These are phyloP conservation scores for Cliona cf. orientalis DNA, from an alignment of 37 sponge, comb jelly and placozoan genomes.

Conservation along the genomic window DNA sequence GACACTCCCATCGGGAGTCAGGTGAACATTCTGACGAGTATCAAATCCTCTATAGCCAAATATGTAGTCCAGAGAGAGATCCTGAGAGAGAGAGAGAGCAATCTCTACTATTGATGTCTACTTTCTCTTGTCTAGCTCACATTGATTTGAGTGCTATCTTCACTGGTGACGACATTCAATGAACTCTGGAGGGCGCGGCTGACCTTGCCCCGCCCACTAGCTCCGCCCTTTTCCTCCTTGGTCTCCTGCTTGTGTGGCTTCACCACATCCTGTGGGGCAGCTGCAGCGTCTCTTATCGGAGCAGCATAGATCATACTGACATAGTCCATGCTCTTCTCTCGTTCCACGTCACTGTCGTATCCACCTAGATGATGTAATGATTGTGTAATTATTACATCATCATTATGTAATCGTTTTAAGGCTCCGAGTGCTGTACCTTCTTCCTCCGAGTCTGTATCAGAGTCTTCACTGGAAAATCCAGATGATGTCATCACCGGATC, in stretches of 20 bases:
- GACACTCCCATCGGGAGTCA: slow-evolving; percentile 67
- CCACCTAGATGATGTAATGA: slow-evolving; percentile 75
- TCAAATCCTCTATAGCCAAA: slow-evolving; percentile 99
- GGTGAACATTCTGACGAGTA: slow-evolving; percentile 89
- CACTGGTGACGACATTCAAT: slow-evolving; percentile 34
- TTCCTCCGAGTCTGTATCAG: slow-evolving; percentile 90
- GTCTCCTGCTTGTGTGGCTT: slow-evolving; percentile 52
- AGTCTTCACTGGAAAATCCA: slow-evolving; percentile 67
- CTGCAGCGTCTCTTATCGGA: slow-evolving; percentile 71
- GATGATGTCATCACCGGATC: background rate
- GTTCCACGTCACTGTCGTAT: slow-evolving; percentile 96
- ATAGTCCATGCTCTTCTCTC: slow-evolving; percentile 93
- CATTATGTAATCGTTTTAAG: background rate
- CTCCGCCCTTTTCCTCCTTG: background rate
- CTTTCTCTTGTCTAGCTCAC: slow-evolving; percentile 29
- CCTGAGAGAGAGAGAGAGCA: slow-evolving; percentile 39
- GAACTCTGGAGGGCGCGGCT: slow-evolving; percentile 29
- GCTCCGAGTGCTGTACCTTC: slow-evolving; percentile 47
- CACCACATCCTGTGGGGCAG: slow-evolving; percentile 1
- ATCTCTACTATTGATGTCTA: background rate
- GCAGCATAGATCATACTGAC: slow-evolving; percentile 81
- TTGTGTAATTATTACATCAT: background rate
- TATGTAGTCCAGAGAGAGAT: slow-evolving; percentile 81
- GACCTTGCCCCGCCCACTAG: background rate
- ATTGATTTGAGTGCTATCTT: slow-evolving; percentile 23